Conservation (phyloP, 92 coral and sea anemone species). For the Scolanthus callimorphus region DNA sequence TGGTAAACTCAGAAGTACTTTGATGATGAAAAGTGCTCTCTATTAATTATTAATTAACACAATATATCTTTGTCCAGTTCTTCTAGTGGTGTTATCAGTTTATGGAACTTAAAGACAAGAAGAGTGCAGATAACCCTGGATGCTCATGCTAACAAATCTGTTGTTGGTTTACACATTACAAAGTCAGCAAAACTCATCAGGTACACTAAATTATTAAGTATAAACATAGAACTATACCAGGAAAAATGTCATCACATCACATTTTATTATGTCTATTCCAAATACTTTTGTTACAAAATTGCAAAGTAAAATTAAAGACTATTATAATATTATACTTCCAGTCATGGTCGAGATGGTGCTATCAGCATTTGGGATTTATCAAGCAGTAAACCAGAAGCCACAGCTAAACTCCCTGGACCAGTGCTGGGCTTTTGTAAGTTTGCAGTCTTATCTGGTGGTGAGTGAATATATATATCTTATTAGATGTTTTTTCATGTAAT, state of each 20-base stretch:
- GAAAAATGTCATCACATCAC: too few species aligned
- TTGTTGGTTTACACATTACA: conserved; percentile 60
- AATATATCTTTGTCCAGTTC: conserved; percentile 37
- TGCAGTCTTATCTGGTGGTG: conserved; percentile 26
- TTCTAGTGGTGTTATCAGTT: conserved; percentile 66
- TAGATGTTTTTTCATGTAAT: too few species aligned
- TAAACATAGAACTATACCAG: too few species aligned
- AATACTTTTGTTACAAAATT: too few species aligned
- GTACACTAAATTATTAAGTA: too few species aligned
- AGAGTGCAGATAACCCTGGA: conserved; percentile 52
- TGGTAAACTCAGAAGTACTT: too few species aligned
- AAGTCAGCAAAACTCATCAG: conserved; percentile 52
- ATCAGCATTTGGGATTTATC: conserved; percentile 59
- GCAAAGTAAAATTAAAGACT: too few species aligned
- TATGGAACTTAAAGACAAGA: conserved; percentile 86
- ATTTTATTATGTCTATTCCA: too few species aligned
- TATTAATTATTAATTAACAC: background rate
- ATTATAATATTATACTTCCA: too few species aligned
- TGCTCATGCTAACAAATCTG: conserved; percentile 63
- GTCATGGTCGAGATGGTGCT: conserved; percentile 93
- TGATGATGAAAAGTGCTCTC: too few species aligned
- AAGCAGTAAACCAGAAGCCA: conserved; percentile 28
- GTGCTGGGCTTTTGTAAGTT: conserved; percentile 88
- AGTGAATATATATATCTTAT: too few species aligned
- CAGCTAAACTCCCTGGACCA: conserved; percentile 36